Evolutionary conservation across 35 echinoderm and acorn worm species (phyloP).

Genomic region (Nesometra sesokonis): DNA sequence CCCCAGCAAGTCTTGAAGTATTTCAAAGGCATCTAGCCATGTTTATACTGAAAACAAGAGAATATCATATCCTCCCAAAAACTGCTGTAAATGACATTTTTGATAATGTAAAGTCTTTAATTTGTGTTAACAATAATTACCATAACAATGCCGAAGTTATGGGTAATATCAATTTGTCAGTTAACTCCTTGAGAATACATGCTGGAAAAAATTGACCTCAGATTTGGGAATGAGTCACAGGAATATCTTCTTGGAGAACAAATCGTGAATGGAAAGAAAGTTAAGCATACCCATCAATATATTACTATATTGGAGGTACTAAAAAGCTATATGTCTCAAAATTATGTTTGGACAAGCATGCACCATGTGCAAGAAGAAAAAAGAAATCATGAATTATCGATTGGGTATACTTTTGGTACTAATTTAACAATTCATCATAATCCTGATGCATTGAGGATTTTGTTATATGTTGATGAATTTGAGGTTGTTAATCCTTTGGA

Average conservation of each 20-base stretch:
- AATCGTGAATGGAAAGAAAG: not conserved
- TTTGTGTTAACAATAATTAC: too few species aligned
- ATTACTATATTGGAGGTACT: not conserved
- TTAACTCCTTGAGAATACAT: not conserved
- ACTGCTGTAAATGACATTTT: not conserved
- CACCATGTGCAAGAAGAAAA: not conserved
- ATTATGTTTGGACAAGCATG: not conserved
- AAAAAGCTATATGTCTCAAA: not conserved
- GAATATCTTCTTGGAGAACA: not conserved
- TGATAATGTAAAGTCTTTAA: not conserved
- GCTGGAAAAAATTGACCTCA: not conserved
- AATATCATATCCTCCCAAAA: not conserved
- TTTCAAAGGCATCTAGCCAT: not conserved
- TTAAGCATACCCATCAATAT: not conserved
- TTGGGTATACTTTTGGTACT: not conserved
- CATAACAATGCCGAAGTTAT: too few species aligned
- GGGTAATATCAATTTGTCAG: not conserved
- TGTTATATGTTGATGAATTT: constrained; percentile 8
- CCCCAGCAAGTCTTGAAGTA: not conserved
- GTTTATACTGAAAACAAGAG: not conserved
- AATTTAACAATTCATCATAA: not conserved
- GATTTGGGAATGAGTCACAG: not conserved
- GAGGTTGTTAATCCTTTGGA: constrained; percentile 13
- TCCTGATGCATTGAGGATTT: constrained; percentile 11
- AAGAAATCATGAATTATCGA: not conserved